Base-by-base conservation (phyloP, 2,888 invertebrate genomes). In the Endotricha flammealis region DNA sequence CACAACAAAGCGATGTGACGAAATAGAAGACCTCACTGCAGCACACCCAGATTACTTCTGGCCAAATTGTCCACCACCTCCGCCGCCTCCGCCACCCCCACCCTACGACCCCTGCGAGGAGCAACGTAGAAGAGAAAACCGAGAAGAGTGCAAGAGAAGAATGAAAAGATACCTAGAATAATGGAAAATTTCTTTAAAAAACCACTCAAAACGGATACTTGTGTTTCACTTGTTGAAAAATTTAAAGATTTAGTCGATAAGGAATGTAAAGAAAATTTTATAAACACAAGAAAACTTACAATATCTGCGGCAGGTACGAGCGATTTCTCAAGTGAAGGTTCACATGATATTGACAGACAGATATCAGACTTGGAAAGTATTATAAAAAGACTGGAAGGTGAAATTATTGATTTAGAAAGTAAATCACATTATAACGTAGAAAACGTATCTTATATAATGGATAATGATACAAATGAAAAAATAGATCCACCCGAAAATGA, bases 371-470 rank as follows among this genome's bases (percentile, higher is more conserved):
- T 77, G 8, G 75, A 75, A 41, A 42, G 36, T 9, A 29, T 63
- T 6, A 74, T 77, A 1, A 63, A 51, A 32, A 61, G 41, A 22
- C 44, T 80, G 6, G 75, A 81, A 49, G 47, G 53, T 6, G 75
- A 79, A 61, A 65, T 80, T 11, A 33, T 42, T 36, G 58, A 61
- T n/a, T n/a, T n/a, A n/a, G n/a, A n/a, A n/a, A n/a, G n/a, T n/a
- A n/a, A n/a, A n/a, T n/a, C n/a, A n/a, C n/a, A n/a, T n/a, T n/a
- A n/a, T n/a, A n/a, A n/a, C n/a, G n/a, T n/a, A n/a, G n/a, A n/a
- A n/a, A n/a, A n/a, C n/a, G n/a, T n/a, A n/a, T n/a, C n/a, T n/a
- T n/a, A n/a, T n/a, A n/a, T n/a, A n/a, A n/a, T n/a, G n/a, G n/a
- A n/a, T n/a, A n/a, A n/a, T n/a, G n/a, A n/a, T n/a, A n/a, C n/a